Conservation (phyloP, 2,888 invertebrate genomes). For the Tipula unca region DNA sequence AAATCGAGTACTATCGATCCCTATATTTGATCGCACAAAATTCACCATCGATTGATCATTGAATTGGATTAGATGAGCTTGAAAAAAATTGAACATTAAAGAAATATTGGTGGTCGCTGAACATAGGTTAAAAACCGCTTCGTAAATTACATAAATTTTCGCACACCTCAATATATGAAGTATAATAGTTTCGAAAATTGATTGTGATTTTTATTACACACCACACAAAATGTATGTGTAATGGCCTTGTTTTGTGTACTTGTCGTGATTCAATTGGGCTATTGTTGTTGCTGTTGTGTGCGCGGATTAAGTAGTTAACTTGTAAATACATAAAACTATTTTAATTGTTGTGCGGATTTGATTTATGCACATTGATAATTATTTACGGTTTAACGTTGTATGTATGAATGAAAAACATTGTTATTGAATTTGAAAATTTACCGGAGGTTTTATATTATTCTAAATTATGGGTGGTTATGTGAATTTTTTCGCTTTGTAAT, state of each 20-base stretch:
- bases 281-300: background rate
- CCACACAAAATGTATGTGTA: background rate
- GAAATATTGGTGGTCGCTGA: background rate
- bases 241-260: background rate
- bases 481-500: no score
- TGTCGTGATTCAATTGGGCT: background rate
- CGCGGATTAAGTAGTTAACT: background rate
- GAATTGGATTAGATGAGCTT: no score
- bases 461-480: background rate
- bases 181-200: background rate
- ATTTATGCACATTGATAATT: background rate
- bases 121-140: background rate
- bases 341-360: background rate
- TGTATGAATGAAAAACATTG: background rate
- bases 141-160: background rate
- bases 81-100: no score
- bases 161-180: background rate
- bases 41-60: no score
- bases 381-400: background rate
- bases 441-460: background rate
- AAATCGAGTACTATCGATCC: no score
- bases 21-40: no score
- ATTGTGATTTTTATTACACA: background rate
- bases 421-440: background rate
- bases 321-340: background rate